Evolutionary conservation across 2,888 invertebrate species (phyloP), one percentile per base, ranked within the genome.

Genomic region (Amorpha juglandis): DNA sequence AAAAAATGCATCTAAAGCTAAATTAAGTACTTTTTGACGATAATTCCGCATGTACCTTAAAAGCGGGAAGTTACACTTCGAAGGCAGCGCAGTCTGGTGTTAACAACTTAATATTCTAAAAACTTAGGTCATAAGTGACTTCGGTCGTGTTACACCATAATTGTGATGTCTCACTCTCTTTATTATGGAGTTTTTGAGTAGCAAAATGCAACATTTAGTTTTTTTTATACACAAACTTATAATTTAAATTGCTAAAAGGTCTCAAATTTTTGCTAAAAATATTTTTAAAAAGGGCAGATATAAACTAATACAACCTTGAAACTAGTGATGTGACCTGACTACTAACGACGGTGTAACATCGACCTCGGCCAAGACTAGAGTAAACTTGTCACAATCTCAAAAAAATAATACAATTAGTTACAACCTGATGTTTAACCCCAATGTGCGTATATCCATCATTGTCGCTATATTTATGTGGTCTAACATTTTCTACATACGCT

Each of bases 11-110:
- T 81, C 78, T 87, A 86, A 82, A 80, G 73, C 84, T 87, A 87
- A 81, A 84, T 91, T 92, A 92, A 92, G 91, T 92, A 91, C 91
- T 83, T 74, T 68, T 70, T 73, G 67, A 76, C 69, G 75, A 68
- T 70, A 69, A 77, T 76, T 76, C 77, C 67, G 77, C 72, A 74
- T 70, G 68, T 74, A 70, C 76, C 70, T 68, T 68, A 73, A 67
- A 74, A 64, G 78, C 78, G 71, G 77, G 78, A 86, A 86, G 81
- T 83, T 74, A 71, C 76, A 83, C 84, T 83, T 79, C 76, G 75
- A 83, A 78, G 83, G 83, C 82, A 83, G 82, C 85, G 78, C 82
- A 83, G 83, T 86, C 77, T 71, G 78, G 72, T 77, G 71, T 78
- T 73, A 78, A 78, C 80, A 85, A 85, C 76, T 81, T 80, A 84